Evolutionary conservation across 2,113 vertebrate genomes (phyloP).

Genomic region (Nothoprocta pentlandii): DNA sequence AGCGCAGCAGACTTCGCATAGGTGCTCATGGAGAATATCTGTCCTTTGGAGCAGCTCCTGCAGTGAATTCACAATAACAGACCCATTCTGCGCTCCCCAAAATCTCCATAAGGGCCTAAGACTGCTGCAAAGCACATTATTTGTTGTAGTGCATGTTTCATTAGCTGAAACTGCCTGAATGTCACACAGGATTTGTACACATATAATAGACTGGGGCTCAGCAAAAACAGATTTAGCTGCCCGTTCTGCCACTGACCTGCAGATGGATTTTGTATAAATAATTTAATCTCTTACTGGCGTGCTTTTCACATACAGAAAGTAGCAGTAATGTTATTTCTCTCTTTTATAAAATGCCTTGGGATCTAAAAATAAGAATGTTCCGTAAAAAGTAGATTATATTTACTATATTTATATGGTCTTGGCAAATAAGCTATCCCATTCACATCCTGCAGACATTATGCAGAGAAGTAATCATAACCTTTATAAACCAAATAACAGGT

Average conservation of each 20-base stretch:
- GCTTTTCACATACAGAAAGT: background rate
- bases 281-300: background rate
- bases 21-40: background rate
- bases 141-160: background rate
- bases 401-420: background rate
- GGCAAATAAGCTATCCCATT: background rate
- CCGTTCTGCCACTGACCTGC: background rate
- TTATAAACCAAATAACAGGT: background rate
- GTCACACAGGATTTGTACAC: background rate
- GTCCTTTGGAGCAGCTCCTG: background rate
- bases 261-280: slow-evolving; percentile 28
- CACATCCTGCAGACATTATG: background rate
- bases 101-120: background rate
- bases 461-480: background rate
- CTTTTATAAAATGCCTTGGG: background rate
- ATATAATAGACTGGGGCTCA: background rate
- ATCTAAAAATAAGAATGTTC: background rate
- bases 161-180: background rate
- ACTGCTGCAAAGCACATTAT: background rate
- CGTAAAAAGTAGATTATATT: background rate
- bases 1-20: background rate
- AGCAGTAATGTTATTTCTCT: background rate
- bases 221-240: background rate
- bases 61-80: background rate
- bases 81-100: background rate